Base-by-base conservation (phyloP, 2,888 invertebrate species). In the Emmelina monodactyla region DNA sequence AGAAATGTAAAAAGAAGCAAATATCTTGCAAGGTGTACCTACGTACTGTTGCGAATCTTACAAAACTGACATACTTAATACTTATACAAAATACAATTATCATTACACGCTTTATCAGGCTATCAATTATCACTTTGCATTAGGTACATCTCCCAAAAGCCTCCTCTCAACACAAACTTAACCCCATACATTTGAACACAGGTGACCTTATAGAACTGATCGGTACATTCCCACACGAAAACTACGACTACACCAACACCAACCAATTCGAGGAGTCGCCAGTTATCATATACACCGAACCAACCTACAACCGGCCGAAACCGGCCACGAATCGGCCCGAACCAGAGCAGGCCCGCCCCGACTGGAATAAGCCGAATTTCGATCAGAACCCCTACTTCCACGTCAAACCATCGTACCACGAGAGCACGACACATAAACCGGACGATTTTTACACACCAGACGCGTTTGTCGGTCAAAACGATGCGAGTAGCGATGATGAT, bases 181-280 rank as follows among this genome's bases (percentile, higher is more conserved):
- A n/a, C n/a, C n/a, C 45, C 40, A 38, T 48, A 40, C 39, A 50
- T 53, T 37, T 46, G 28, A 56, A 49, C 53, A 67, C 81, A 81
- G 81, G 81, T 75, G 81, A 81, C 43, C 60, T 80, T 32, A 78
- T 81, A 35, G 72, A 81, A 62, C 60, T 81, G 42, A 79, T 81
- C 55, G 81, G 81, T 4, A 51, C 78, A 53, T 78, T 81, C 41
- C 81, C 81, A 35, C 72, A 78, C 51, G 78, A 79, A 52, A 70
- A 58, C 51, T 79, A 67, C 54, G 71, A 71, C 37, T 72, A 73
- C 41, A 70, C 68, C 52, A 52, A 54, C 39, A 71, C 67, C 56
- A 75, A 72, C 32, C 75, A 73, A 44, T 71, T 78, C 48, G 79
- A 64, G 50, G 79, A 79, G 34, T 80, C 78, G 28, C 81, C 81